phyloP scores from a whole-genome alignment of 2,888 invertebrate species.

The Conistra vaccinii region DNA sequence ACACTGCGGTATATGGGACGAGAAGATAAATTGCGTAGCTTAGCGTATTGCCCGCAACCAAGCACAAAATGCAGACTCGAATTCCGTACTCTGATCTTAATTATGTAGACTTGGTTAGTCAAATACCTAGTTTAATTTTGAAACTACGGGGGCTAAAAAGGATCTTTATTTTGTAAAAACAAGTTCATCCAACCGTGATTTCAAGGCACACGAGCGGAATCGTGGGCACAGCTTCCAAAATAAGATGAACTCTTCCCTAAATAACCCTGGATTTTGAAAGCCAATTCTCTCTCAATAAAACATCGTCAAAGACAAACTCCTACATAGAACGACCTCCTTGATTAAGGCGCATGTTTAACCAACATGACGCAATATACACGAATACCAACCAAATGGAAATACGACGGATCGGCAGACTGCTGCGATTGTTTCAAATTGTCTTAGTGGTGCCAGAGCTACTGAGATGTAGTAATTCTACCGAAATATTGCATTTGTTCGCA shows the following conservation, averaged over 20 bases:
- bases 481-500: background rate
- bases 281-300: constrained; percentile 33
- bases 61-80: no score
- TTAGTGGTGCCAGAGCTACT: background rate
- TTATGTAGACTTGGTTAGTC: no score
- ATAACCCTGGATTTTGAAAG: background rate
- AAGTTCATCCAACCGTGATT: background rate
- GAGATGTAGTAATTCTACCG: constrained; percentile 7
- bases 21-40: no score
- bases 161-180: background rate
- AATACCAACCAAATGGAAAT: constrained; percentile 41
- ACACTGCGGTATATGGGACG: no score
- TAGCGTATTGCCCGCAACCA: no score
- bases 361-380: constrained; percentile 47
- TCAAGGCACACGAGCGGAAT: no score
- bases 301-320: constrained; percentile 26
- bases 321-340: constrained; percentile 32
- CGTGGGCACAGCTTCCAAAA: background rate
- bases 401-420: constrained; percentile 13
- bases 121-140: background rate
- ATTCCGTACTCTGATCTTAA: no score
- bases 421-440: constrained; percentile 34
- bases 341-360: constrained; percentile 51
- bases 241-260: background rate
- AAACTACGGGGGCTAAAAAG: background rate